A percentile compares a stretch with the other conserved stretches of the same genome.
Evolutionary conservation across 2,888 invertebrate genomes (phyloP).

Genomic region (Orchesellides sinensis): DNA sequence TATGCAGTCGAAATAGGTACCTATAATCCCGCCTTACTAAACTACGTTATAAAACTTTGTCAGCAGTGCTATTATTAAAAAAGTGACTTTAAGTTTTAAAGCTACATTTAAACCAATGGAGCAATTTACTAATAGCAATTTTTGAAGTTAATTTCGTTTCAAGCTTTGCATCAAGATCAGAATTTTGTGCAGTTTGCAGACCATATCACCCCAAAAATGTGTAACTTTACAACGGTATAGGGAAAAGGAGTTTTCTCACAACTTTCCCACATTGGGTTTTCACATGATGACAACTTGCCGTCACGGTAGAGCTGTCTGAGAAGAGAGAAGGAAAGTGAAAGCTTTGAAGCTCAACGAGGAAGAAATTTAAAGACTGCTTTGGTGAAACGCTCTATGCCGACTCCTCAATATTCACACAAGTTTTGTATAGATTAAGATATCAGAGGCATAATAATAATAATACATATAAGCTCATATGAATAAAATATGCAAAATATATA

Average conservation of each 20-base stretch:
- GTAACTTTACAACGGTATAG: too few relatives aligned
- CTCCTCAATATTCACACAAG: not conserved
- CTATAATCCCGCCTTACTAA: too few relatives aligned
- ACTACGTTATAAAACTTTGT: too few relatives aligned
- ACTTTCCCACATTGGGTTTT: slow-evolving; percentile 32
- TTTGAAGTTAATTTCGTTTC: not conserved
- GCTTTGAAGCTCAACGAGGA: slow-evolving; percentile 40
- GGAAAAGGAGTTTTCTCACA: slow-evolving; percentile 24
- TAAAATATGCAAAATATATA: not conserved
- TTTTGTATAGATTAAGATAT: not conserved
- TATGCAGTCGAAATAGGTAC: too few relatives aligned
- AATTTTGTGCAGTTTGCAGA: not conserved
- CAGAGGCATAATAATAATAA: too few relatives aligned
- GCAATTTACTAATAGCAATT: too few relatives aligned
- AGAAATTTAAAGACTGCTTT: slow-evolving; percentile 48
- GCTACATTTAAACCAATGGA: not conserved
- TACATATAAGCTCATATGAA: too few relatives aligned
- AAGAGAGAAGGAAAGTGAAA: slow-evolving; percentile 27
- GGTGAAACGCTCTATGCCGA: not conserved
- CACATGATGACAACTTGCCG: slow-evolving; percentile 36
- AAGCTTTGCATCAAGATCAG: not conserved
- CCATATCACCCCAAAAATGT: too few relatives aligned
- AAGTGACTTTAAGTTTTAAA: too few relatives aligned
- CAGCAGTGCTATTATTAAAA: too few relatives aligned
- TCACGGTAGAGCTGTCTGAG: slow-evolving; percentile 33